These are phyloP conservation scores for Aphodius sticticus DNA, from an alignment of 2,888 invertebrate genomes.

Conservation along the genomic window DNA sequence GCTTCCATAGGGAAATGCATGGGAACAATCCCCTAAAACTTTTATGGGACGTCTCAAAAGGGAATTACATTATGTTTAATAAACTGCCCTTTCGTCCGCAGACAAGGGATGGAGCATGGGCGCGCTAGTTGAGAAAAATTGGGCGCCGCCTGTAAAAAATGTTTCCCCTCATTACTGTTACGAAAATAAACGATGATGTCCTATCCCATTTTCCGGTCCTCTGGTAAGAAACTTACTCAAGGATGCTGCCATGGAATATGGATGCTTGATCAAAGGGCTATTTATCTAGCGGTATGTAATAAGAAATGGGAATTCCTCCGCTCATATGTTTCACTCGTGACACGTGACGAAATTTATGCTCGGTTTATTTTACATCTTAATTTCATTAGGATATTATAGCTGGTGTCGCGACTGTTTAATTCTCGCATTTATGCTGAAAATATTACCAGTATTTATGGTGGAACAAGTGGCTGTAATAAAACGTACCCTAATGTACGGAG, in stretches of 20 bases:
- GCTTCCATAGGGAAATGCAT: background rate
- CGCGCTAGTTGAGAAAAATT: background rate
- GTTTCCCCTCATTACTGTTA: background rate
- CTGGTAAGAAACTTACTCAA: background rate
- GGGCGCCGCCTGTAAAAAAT: background rate
- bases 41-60: background rate
- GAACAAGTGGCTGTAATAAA: background rate
- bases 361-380: background rate
- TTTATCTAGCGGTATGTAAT: background rate
- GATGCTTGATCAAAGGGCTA: background rate
- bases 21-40: background rate
- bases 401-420: background rate
- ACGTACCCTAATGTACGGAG: background rate
- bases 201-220: background rate
- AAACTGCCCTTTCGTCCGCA: background rate
- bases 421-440: background rate
- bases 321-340: background rate
- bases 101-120: background rate
- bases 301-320: background rate
- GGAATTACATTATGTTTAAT: background rate
- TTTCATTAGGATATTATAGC: background rate
- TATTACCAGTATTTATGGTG: background rate
- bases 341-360: background rate
- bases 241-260: background rate
- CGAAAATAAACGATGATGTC: background rate